Percentiles rank a stretch among this genome's conserved stretches.
Evolutionary conservation across 2,797 vertebrate species (phyloP).

Genomic region (Momotus momota): DNA sequence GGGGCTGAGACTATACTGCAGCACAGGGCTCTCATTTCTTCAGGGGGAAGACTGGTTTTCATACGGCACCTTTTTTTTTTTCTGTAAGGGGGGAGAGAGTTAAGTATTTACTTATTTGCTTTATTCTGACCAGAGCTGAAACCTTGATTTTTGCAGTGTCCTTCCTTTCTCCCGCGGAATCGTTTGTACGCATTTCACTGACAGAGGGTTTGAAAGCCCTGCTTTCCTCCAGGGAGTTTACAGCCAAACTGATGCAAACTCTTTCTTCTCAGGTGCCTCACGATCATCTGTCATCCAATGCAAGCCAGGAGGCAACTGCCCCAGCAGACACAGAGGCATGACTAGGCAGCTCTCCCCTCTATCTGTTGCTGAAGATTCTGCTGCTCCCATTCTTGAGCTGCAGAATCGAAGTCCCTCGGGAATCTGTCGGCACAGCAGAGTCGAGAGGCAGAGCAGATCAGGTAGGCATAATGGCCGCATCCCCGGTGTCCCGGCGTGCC

Average conservation of each 20-base stretch:
- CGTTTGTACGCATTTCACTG: background rate
- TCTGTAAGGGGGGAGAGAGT: slow-evolving; percentile 30
- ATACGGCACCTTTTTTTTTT: background rate
- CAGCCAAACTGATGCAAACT: slow-evolving; percentile 71
- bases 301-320: slow-evolving; percentile 83
- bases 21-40: background rate
- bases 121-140: slow-evolving; percentile 42
- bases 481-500: background rate
- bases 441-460: slow-evolving; percentile 81
- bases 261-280: slow-evolving; percentile 82
- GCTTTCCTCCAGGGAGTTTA: slow-evolving; percentile 37
- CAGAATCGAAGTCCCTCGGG: slow-evolving; percentile 82
- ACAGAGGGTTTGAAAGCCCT: slow-evolving; percentile 25
- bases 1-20: background rate
- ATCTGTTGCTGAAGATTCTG: slow-evolving; percentile 82
- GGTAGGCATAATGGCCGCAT: slow-evolving; percentile 68
- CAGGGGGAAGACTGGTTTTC: slow-evolving; percentile 6
- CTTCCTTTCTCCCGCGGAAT: background rate
- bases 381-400: slow-evolving; percentile 84
- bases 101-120: slow-evolving; percentile 33
- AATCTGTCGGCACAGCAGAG: slow-evolving; percentile 81
- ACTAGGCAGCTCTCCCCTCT: slow-evolving; percentile 82
- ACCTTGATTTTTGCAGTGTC: background rate
- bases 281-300: slow-evolving; percentile 82
- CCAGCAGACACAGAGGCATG: slow-evolving; percentile 80